phyloP scores from a whole-genome alignment of 2,113 vertebrate species.

The Anarrhichthys ocellatus region DNA sequence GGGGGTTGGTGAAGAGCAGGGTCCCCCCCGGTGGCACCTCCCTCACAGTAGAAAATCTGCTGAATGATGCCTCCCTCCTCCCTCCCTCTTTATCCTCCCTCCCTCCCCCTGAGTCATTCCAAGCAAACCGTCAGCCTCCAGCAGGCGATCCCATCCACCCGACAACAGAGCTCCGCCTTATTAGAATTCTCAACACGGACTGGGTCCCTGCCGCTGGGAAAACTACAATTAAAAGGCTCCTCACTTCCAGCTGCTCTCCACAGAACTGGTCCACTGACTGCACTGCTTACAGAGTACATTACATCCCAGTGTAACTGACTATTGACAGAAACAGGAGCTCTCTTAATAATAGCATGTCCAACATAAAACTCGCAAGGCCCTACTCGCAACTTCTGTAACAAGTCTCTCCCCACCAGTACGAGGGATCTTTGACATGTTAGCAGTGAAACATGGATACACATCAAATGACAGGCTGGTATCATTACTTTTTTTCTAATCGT shows the following conservation, averaged over 20 bases:
- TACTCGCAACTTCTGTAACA: background rate
- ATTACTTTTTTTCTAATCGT: no score
- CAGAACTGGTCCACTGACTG: background rate
- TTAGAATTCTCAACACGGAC: constrained; percentile 19
- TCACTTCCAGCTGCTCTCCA: background rate
- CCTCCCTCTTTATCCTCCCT: background rate
- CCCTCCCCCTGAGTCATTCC: constrained; percentile 19
- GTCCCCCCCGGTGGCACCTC: constrained; percentile 23
- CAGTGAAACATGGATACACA: background rate
- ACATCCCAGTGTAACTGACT: background rate
- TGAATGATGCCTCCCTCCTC: constrained; percentile 57
- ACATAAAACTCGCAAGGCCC: background rate
- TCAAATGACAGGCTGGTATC: background rate
- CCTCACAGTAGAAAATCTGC: constrained; percentile 65
- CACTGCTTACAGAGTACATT: background rate
- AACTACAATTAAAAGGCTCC: constrained; percentile 6
- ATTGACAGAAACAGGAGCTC: background rate
- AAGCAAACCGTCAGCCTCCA: constrained; percentile 46
- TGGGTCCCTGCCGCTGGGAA: constrained; percentile 2
- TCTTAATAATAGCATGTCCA: background rate
- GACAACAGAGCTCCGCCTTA: background rate
- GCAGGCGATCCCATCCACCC: constrained; percentile 41
- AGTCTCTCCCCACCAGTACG: background rate
- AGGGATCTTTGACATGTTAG: background rate
- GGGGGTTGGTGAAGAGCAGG: constrained; percentile 12